A percentile compares a stretch with the other conserved stretches of the same genome.
phyloP scores from a whole-genome alignment of 2,797 vertebrate genomes.

The Rhynchotus rufescens region DNA sequence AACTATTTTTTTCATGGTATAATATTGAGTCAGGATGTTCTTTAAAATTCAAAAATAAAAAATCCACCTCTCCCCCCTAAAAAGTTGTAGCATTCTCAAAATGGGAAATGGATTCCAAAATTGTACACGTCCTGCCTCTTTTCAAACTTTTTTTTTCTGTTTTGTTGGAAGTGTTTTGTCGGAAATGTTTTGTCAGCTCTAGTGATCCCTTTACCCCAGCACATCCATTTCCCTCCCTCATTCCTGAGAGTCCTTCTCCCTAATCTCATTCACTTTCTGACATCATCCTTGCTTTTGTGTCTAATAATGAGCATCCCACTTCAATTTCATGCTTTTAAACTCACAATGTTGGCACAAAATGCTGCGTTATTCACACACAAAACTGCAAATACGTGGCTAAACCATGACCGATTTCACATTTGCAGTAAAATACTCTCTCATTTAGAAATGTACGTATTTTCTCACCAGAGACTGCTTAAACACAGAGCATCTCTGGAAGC shows the following conservation, averaged over 20 bases:
- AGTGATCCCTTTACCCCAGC: background rate
- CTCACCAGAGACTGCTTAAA: background rate
- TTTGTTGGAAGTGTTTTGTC: background rate
- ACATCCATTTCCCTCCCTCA: background rate
- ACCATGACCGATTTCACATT: background rate
- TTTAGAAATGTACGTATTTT: background rate
- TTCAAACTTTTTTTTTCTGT: accelerated
- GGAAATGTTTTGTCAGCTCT: background rate
- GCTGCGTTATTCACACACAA: background rate
- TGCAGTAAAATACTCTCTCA: background rate
- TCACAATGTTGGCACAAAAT: background rate
- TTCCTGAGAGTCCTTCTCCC: background rate
- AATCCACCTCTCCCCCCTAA: background rate
- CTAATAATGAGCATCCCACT: background rate
- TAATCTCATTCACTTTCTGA: background rate
- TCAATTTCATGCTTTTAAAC: background rate
- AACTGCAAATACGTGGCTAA: background rate
- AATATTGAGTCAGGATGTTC: background rate
- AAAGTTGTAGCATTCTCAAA: background rate
- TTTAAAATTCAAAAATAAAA: background rate
- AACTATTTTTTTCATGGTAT: background rate
- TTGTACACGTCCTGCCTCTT: background rate
- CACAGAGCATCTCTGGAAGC: background rate
- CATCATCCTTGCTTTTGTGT: background rate
- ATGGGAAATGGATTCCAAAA: background rate